phyloP scores from a whole-genome alignment of 23 tunicate species.

The Oikopleura albicans region DNA sequence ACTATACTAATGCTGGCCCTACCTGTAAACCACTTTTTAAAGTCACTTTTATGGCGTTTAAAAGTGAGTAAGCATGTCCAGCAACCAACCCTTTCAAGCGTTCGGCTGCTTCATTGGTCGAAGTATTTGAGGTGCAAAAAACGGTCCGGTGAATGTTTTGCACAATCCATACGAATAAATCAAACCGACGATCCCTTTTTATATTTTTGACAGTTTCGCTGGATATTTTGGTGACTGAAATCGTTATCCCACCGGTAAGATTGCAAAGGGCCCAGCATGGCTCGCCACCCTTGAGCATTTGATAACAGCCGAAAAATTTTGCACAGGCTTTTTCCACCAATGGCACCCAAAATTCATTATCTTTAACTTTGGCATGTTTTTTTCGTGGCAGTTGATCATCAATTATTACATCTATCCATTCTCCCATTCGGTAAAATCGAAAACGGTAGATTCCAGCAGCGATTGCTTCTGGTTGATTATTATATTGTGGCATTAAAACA shows the following conservation, averaged over 20 bases:
- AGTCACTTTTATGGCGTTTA: too few relatives aligned
- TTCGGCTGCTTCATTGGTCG: neutral
- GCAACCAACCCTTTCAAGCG: neutral
- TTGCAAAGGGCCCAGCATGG: neutral
- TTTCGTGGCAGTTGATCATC: neutral
- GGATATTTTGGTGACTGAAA: neutral
- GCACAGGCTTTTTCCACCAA: conserved; percentile 15
- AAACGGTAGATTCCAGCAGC: neutral
- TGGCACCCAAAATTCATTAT: conserved; percentile 2
- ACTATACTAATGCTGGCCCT: too few relatives aligned
- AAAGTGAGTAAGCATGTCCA: neutral
- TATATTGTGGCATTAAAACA: neutral
- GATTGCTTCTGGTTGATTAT: neutral
- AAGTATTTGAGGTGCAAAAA: neutral
- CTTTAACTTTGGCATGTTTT: neutral
- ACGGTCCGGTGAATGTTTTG: neutral
- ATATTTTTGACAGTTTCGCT: neutral
- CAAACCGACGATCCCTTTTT: neutral
- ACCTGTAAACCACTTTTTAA: too few relatives aligned
- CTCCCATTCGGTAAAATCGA: neutral
- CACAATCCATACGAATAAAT: neutral
- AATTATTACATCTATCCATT: conserved; percentile 7
- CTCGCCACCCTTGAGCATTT: neutral
- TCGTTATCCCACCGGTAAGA: neutral
- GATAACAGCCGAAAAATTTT: neutral